Percentiles rank a stretch among this genome's conserved stretches.
Conservation (phyloP, 2,113 vertebrate species). For the Alosa alosa region DNA sequence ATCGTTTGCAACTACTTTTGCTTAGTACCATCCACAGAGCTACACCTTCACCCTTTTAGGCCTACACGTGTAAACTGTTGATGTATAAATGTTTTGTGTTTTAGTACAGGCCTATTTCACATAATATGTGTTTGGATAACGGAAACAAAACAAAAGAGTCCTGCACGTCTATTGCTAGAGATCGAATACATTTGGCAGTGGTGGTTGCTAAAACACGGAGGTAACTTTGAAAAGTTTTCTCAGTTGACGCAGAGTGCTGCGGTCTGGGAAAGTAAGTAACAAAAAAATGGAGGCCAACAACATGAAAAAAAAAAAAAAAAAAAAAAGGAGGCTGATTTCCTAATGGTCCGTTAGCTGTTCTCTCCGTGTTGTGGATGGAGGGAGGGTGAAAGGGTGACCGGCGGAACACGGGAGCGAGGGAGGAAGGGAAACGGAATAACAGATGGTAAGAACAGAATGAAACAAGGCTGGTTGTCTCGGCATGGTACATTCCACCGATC, state of each 20-base stretch:
- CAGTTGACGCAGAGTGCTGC: background rate
- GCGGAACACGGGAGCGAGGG: background rate
- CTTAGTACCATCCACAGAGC: background rate
- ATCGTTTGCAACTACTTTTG: background rate
- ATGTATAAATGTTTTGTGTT: background rate
- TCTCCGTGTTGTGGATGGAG: background rate
- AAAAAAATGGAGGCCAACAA: background rate
- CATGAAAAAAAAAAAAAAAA: background rate
- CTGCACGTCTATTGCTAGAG: constrained; percentile 9
- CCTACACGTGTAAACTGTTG: background rate
- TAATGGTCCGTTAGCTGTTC: background rate
- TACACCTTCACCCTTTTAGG: background rate
- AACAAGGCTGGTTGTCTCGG: background rate
- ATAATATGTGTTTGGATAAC: background rate
- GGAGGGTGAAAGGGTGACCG: background rate
- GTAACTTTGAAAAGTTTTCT: background rate
- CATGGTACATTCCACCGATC: constrained; percentile 19
- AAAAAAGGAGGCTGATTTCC: background rate
- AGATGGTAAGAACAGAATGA: constrained; percentile 11
- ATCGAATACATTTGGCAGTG: background rate
- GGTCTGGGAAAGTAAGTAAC: background rate
- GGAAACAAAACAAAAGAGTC: background rate
- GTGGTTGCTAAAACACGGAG: background rate
- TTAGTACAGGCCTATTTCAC: background rate
- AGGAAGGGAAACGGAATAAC: background rate